Percentiles rank a stretch among this genome's conserved stretches.
Evolutionary conservation across 2,113 vertebrate species (phyloP).

Genomic region (Oreochromis niloticus): DNA sequence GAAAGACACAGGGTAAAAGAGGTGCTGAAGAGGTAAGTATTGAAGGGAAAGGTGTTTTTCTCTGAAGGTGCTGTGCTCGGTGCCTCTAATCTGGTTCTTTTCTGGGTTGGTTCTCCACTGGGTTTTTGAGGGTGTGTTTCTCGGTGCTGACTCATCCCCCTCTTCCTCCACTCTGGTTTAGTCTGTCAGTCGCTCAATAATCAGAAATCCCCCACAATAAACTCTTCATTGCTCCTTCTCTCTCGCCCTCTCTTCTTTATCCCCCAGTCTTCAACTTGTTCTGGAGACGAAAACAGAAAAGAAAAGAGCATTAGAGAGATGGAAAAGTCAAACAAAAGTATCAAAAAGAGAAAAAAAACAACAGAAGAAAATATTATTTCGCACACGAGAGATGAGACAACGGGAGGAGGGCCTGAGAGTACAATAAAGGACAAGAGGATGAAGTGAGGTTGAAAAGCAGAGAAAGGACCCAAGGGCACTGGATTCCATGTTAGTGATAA

Average conservation of each 20-base stretch:
- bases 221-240: conserved; percentile 26
- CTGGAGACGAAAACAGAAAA: conserved; percentile 42
- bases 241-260: conserved; percentile 23
- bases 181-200: conserved; percentile 39
- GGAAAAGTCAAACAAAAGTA: neutral
- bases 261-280: conserved; percentile 73
- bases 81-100: conserved; percentile 16
- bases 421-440: conserved; percentile 18
- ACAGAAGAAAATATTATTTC: neutral
- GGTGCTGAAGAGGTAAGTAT: neutral
- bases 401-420: conserved; percentile 1
- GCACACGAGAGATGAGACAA: neutral
- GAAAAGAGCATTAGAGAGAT: neutral
- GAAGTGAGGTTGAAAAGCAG: conserved; percentile 13
- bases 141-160: conserved; percentile 50
- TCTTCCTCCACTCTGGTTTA: conserved; percentile 8
- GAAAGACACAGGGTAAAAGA: conserved; percentile 8
- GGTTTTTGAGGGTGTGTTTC: conserved; percentile 32
- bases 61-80: conserved; percentile 19
- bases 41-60: neutral
- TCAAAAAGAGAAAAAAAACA: neutral
- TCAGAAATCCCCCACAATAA: conserved; percentile 49
- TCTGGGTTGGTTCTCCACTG: conserved; percentile 19
- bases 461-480: conserved; percentile 29
- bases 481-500: conserved; percentile 57